These are phyloP conservation scores for Hirtodrosophila trivittata DNA, from an alignment of 2,888 invertebrate species.

Conservation along the genomic window DNA sequence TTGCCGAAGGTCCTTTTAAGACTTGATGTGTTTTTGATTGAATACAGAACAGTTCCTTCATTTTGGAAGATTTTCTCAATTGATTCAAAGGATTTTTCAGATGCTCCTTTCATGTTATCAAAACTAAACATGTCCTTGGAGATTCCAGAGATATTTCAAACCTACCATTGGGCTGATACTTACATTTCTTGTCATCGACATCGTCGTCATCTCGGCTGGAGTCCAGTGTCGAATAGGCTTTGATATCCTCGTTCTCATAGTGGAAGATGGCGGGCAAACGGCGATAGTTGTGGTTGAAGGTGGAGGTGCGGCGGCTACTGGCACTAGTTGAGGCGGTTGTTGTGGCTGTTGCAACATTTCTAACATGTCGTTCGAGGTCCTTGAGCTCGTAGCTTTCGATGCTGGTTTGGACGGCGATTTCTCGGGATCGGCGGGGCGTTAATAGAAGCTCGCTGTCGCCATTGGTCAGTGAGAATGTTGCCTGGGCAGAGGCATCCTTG, in stretches of 20 bases:
- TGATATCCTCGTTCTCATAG: conserved; percentile 80
- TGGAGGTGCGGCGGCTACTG: conserved; percentile 68
- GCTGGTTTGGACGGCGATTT: conserved; percentile 82
- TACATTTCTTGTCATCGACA: conserved; percentile 77
- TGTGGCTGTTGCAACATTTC: conserved; percentile 71
- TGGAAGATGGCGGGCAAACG: conserved; percentile 63
- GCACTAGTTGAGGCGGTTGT: conserved; percentile 72
- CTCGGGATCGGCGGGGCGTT: conserved; percentile 61
- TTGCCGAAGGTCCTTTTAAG: too few relatives aligned
- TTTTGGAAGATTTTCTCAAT: too few relatives aligned
- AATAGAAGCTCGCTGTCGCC: conserved; percentile 52
- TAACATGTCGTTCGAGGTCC: conserved; percentile 63
- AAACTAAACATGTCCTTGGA: too few relatives aligned
- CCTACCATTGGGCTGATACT: conserved; percentile 36
- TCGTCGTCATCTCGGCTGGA: conserved; percentile 82
- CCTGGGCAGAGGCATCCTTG: conserved; percentile 59
- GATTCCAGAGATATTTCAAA: too few relatives aligned
- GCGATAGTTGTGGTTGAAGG: conserved; percentile 34
- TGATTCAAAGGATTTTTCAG: too few relatives aligned
- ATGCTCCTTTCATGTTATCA: too few relatives aligned
- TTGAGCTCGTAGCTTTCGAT: conserved; percentile 80
- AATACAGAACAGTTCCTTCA: too few relatives aligned
- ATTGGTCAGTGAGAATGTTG: conserved; percentile 50
- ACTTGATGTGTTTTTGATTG: too few relatives aligned
- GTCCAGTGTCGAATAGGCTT: conserved; percentile 80